Evolutionary conservation across 2,113 vertebrate genomes (phyloP).

Genomic region (Rhinolophus sinicus): DNA sequence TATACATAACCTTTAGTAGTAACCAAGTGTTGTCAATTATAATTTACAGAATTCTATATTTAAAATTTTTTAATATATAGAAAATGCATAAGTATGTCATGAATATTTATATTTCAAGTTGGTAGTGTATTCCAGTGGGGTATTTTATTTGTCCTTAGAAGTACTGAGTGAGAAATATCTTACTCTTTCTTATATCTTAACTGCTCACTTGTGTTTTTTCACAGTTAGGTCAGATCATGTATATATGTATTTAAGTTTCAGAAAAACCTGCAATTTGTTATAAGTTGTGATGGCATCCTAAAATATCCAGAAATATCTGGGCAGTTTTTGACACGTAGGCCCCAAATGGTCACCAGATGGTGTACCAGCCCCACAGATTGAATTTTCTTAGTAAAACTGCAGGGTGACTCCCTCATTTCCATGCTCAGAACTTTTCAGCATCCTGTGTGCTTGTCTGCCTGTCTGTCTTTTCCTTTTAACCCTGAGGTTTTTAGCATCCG

Average conservation of each 20-base stretch:
- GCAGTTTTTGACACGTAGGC: not conserved
- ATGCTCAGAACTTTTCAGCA: not conserved
- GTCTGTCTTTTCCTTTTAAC: not conserved
- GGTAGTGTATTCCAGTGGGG: not conserved
- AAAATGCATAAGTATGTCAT: not conserved
- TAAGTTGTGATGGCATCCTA: not conserved
- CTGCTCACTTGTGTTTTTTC: not conserved
- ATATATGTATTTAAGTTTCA: not conserved
- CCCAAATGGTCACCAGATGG: conserved; percentile 9
- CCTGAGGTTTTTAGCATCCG: not conserved
- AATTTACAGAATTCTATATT: not conserved
- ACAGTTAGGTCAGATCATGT: not conserved
- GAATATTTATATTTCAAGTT: conserved; percentile 8
- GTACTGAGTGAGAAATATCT: not conserved
- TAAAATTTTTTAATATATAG: not conserved
- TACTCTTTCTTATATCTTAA: conserved; percentile 35
- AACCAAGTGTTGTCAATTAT: not conserved
- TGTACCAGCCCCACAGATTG: not conserved
- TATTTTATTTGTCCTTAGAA: not conserved
- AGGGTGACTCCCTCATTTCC: not conserved
- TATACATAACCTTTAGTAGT: not conserved
- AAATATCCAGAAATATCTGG: conserved; percentile 18
- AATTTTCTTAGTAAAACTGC: not conserved
- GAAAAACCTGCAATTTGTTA: not conserved
- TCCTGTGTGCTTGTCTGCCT: not conserved